Percentiles rank a stretch among this genome's conserved stretches.
Evolutionary conservation across 1,140 invertebrate species (phyloP).

Genomic region (Drosophila yakuba): DNA sequence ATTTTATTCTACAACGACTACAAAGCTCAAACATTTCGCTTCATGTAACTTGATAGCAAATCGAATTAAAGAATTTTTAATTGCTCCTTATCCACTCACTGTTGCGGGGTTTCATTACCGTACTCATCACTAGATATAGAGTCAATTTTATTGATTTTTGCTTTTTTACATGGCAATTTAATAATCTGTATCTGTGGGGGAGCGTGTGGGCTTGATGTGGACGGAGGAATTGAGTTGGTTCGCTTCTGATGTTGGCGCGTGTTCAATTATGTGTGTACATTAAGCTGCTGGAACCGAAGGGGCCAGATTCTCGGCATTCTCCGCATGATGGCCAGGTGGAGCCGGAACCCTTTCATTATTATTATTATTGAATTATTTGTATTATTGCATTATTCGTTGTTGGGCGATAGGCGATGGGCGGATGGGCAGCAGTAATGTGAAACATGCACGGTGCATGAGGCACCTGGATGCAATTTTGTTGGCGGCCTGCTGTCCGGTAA

Average conservation of each 20-base stretch:
- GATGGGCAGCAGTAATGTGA: conserved; percentile 29
- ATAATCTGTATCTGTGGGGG: conserved; percentile 46
- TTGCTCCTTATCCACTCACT: conserved; percentile 32
- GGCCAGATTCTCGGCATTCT: conserved; percentile 4
- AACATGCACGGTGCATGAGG: conserved; percentile 24
- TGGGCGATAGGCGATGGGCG: conserved; percentile 2
- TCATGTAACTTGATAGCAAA: conserved; percentile 31
- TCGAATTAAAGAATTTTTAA: conserved; percentile 38
- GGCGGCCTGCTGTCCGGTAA: conserved; percentile 57
- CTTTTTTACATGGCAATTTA: conserved; percentile 70
- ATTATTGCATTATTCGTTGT: conserved; percentile 77
- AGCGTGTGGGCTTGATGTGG: neutral
- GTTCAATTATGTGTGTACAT: conserved; percentile 76
- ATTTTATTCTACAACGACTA: neutral
- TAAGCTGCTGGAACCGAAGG: conserved; percentile 53
- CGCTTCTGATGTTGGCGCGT: conserved; percentile 30
- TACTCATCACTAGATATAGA: conserved; percentile 39
- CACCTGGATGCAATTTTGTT: conserved; percentile 63
- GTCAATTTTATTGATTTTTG: conserved; percentile 78
- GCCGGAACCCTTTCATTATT: conserved; percentile 62
- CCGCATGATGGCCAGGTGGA: neutral
- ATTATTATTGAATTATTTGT: conserved; percentile 82
- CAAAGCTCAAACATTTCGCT: neutral
- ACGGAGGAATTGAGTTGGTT: conserved; percentile 22
- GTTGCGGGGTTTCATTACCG: conserved; percentile 11